A percentile compares a stretch with the other conserved stretches of the same genome.
These are phyloP conservation scores for Drosophila nigromelanica DNA, from an alignment of 1,140 invertebrate genomes.

Conservation along the genomic window DNA sequence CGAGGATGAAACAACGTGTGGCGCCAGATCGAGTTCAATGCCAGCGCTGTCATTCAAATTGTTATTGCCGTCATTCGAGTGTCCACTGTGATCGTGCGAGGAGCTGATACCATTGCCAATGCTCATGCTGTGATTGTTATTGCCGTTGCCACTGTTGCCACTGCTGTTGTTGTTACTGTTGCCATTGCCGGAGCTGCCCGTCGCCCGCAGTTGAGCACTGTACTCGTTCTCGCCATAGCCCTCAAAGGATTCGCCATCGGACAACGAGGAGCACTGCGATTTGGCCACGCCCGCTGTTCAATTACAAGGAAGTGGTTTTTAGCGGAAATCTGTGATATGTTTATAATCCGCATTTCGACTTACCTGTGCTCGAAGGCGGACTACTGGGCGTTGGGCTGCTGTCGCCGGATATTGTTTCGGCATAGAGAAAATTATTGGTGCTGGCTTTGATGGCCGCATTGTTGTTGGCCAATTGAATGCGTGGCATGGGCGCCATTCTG, in stretches of 20 bases:
- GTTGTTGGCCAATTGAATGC: conserved; percentile 65
- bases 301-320: background rate
- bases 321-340: conserved; percentile 1
- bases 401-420: conserved; percentile 74
- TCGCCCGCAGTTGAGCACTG: conserved; percentile 32
- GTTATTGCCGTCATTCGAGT: conserved; percentile 73
- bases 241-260: conserved; percentile 88
- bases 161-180: conserved; percentile 28
- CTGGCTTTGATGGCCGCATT: conserved; percentile 61
- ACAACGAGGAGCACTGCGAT: conserved; percentile 87
- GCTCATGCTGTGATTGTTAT: conserved; percentile 38
- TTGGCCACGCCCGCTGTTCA: conserved; percentile 73
- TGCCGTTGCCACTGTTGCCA: conserved; percentile 32
- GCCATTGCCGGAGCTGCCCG: conserved; percentile 6
- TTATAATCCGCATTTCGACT: conserved; percentile 9
- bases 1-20: conserved; percentile 70
- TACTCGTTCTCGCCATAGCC: conserved; percentile 86
- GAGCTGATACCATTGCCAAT: conserved; percentile 41
- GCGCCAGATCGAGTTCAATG: conserved; percentile 80
- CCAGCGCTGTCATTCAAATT: conserved; percentile 70
- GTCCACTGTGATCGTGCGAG: conserved; percentile 61
- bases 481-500: conserved; percentile 81
- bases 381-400: conserved; percentile 81
- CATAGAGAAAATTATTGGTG: conserved; percentile 75
- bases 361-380: conserved; percentile 80